phyloP scores from a whole-genome alignment of 2,888 invertebrate species.

The Cantharis rustica region DNA sequence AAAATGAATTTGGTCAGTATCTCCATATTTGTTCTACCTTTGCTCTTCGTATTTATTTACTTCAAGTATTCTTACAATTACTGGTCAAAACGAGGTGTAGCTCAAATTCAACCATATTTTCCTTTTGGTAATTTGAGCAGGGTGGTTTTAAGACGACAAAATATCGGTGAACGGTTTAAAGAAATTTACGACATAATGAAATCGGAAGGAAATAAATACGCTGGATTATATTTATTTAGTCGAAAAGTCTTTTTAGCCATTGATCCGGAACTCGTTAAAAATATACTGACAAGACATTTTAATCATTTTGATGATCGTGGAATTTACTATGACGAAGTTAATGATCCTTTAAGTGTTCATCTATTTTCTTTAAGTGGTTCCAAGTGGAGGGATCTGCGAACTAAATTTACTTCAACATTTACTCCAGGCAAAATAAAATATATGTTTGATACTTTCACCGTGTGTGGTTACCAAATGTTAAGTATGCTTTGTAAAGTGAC shows the following conservation, averaged over 20 bases:
- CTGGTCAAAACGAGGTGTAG: constrained; percentile 65
- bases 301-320: constrained; percentile 69
- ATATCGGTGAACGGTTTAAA: constrained; percentile 66
- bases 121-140: constrained; percentile 67
- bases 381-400: constrained; percentile 67
- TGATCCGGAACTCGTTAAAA: constrained; percentile 65
- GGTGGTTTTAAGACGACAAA: constrained; percentile 60
- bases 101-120: constrained; percentile 62
- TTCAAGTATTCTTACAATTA: constrained; percentile 60
- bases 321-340: constrained; percentile 63
- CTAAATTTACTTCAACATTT: constrained; percentile 69
- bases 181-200: constrained; percentile 64
- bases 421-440: constrained; percentile 69
- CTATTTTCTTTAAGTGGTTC: constrained; percentile 63
- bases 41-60: constrained; percentile 39
- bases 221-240: constrained; percentile 68
- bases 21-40: neutral
- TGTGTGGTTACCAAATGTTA: constrained; percentile 61
- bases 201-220: constrained; percentile 48
- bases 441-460: constrained; percentile 65
- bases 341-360: constrained; percentile 65
- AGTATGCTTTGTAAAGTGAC: constrained; percentile 45
- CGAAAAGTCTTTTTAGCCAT: constrained; percentile 66
- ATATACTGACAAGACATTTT: constrained; percentile 66
- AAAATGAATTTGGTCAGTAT: neutral